These are phyloP conservation scores for Parazoanthus swiftii DNA, from an alignment of 92 coral and sea anemone species.

Conservation along the genomic window DNA sequence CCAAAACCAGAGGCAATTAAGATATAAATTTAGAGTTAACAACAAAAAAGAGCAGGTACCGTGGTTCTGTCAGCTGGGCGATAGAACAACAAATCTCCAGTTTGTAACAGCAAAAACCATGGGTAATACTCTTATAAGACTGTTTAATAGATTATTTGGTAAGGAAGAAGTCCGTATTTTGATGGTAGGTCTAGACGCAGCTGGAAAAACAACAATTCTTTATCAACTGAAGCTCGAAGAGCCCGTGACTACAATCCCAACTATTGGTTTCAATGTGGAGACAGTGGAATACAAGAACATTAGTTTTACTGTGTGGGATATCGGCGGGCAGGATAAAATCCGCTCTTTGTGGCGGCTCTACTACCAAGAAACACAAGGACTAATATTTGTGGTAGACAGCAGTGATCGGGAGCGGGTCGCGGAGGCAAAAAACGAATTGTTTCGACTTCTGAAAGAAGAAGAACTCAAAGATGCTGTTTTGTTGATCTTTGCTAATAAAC, in stretches of 20 bases:
- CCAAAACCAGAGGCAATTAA: constrained; percentile 9
- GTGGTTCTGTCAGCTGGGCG: constrained; percentile 3
- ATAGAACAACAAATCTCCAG: not conserved
- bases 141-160: constrained; percentile 85
- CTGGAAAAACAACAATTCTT: constrained; percentile 96
- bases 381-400: constrained; percentile 95
- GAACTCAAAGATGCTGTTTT: constrained; percentile 91
- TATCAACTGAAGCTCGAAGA: constrained; percentile 93
- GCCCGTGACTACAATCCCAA: constrained; percentile 93
- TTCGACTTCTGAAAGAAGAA: constrained; percentile 85
- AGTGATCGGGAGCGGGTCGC: constrained; percentile 83
- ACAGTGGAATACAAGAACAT: constrained; percentile 97
- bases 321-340: constrained; percentile 98
- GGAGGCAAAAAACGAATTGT: constrained; percentile 92
- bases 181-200: constrained; percentile 99
- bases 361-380: constrained; percentile 96
- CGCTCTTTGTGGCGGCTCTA: constrained; percentile 94
- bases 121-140: constrained; percentile 87
- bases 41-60: constrained; percentile 40
- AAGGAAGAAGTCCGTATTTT: constrained; percentile 93
- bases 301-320: constrained; percentile 98
- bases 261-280: constrained; percentile 98
- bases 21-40: not conserved
- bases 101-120: constrained; percentile 40
- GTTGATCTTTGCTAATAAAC: constrained; percentile 95